Evolutionary conservation across 2,888 invertebrate species (phyloP), one percentile per base, ranked within the genome.

Genomic region (Drosophila buzzatii): DNA sequence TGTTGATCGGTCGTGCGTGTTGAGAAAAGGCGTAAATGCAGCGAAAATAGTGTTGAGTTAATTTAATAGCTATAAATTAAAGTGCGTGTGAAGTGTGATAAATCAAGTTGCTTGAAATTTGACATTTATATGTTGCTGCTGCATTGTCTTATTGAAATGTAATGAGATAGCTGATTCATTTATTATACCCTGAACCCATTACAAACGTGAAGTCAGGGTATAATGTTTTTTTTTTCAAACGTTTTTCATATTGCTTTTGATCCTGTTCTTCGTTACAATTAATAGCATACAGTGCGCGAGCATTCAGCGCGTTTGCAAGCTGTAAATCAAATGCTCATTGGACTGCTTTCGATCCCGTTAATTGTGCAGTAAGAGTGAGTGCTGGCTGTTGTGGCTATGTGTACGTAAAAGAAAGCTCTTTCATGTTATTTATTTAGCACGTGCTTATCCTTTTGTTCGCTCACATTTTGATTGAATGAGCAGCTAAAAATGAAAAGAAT

Each of bases 1-100:
- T n/a, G 33, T 20, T 44, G 44, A 57, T 57, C 42, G 20, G 42
- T 5, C 14, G 42, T 42, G 56, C 9, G 41, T 42, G 27, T 56
- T 23, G 1, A 53, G 16, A 14, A 3, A 39, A n/a, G 27, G 12
- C 16, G 14, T 27, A 27, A 27, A 6, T 27, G 14, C 14, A 4
- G 0, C 4, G 14, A 20, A 3, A 35, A 35, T 4, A n/a, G 23
- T 23, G 5, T 1, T 1, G 10, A n/a, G 31, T 31, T 31, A 16
- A 49, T 27, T 49, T 12, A 51, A 33, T 12, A n/a, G n/a, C 31
- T 49, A 31, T 16, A n/a, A n/a, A 18, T 44, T 44, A 20, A 4
- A 5, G 2, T 20, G 44, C 12, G 12, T 44, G 12, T 44, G 5
- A 44, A 14, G 18, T 20, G 20, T 20, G 14, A 23, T 27, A n/a